These are phyloP conservation scores for Pycnonotus jocosus DNA, from an alignment of 2,113 vertebrate species.

Conservation along the genomic window DNA sequence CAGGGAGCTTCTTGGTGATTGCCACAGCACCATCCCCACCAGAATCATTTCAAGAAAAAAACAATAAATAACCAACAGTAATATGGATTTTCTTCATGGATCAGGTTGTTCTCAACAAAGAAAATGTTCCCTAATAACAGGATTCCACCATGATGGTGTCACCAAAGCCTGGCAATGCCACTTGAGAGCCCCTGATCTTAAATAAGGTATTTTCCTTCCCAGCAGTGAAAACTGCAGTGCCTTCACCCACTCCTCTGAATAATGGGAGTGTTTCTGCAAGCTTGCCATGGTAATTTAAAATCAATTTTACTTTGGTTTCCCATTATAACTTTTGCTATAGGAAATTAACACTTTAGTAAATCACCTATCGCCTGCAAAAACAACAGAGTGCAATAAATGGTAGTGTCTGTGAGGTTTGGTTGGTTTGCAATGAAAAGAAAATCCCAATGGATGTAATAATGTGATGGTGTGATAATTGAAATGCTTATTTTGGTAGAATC, in stretches of 20 bases:
- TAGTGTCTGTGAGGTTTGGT: not conserved
- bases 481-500: not conserved
- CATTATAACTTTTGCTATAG: conserved; percentile 47
- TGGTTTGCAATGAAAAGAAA: not conserved
- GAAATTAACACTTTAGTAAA: conserved; percentile 51
- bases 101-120: not conserved
- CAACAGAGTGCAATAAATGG: not conserved
- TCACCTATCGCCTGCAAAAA: not conserved
- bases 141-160: not conserved
- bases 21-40: not conserved
- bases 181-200: not conserved
- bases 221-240: not conserved
- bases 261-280: conserved; percentile 28
- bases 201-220: not conserved
- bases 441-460: not conserved
- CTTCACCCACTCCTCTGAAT: conserved; percentile 15
- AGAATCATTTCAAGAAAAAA: not conserved
- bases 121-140: not conserved
- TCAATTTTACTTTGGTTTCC: conserved; percentile 39
- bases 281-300: conserved; percentile 53
- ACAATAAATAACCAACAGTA: not conserved
- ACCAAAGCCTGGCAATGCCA: not conserved
- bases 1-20: not conserved
- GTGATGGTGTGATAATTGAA: not conserved
- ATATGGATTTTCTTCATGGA: rapidly evolving